Evolutionary conservation across 2,797 vertebrate genomes (phyloP).

Genomic region (Gambelia wislizenii): DNA sequence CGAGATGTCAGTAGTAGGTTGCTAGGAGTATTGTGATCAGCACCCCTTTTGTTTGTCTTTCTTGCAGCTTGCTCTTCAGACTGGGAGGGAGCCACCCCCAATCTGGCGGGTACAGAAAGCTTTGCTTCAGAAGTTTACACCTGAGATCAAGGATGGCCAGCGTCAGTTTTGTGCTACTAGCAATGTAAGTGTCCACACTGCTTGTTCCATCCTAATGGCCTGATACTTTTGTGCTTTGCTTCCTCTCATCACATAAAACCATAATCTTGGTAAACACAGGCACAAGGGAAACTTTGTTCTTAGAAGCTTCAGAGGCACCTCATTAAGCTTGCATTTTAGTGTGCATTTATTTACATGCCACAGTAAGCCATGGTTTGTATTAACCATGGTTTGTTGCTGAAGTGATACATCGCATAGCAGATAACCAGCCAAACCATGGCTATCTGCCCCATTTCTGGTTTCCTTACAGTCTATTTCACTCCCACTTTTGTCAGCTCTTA

Average conservation of each 20-base stretch:
- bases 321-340: no score
- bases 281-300: background rate
- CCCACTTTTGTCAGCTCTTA: no score
- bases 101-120: conserved; percentile 97
- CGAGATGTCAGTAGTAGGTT: background rate
- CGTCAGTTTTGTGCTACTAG: conserved; percentile 95
- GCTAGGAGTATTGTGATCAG: background rate
- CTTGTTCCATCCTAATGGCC: background rate
- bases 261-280: background rate
- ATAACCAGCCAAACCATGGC: no score
- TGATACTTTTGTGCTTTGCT: background rate
- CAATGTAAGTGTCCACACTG: conserved; percentile 84
- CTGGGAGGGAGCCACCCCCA: conserved; percentile 91
- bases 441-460: no score
- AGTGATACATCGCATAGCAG: no score
- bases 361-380: no score
- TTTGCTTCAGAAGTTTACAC: conserved; percentile 94
- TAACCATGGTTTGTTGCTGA: no score
- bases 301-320: no score
- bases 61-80: conserved; percentile 90
- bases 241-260: background rate
- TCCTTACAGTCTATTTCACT: no score
- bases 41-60: background rate
- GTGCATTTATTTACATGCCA: no score
- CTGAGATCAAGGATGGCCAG: conserved; percentile 95